These are phyloP conservation scores for Berghia stephanieae DNA, from an alignment of 1,140 invertebrate genomes.

Conservation along the genomic window DNA sequence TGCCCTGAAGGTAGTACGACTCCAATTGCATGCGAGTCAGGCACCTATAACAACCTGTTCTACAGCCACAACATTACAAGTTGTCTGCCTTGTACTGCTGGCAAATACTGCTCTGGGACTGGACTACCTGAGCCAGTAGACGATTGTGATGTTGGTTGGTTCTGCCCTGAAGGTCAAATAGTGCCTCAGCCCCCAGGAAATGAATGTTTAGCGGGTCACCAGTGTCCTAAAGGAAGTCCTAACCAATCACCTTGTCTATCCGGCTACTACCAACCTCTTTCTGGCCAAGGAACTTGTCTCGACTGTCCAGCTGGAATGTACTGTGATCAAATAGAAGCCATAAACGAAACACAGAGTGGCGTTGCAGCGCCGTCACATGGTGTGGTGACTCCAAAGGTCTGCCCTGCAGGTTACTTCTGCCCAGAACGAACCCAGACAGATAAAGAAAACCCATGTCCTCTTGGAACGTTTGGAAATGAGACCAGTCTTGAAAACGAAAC, in stretches of 20 bases:
- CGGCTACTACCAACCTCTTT: slow-evolving; percentile 57
- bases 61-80: slow-evolving; percentile 54
- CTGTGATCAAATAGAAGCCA: slow-evolving; percentile 63
- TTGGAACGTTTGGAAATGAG: slow-evolving; percentile 60
- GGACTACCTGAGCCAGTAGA: slow-evolving; percentile 55
- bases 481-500: slow-evolving; percentile 53
- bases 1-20: slow-evolving; percentile 54
- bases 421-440: slow-evolving; percentile 56
- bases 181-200: slow-evolving; percentile 59
- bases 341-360: slow-evolving; percentile 61
- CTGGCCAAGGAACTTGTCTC: slow-evolving; percentile 52
- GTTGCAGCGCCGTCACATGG: slow-evolving; percentile 55
- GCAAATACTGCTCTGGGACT: slow-evolving; percentile 58
- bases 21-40: slow-evolving; percentile 51
- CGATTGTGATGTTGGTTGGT: slow-evolving; percentile 60
- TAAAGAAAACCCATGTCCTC: slow-evolving; percentile 55
- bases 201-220: slow-evolving; percentile 59
- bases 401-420: slow-evolving; percentile 62
- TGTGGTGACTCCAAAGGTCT: slow-evolving; percentile 61
- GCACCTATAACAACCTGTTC: slow-evolving; percentile 52
- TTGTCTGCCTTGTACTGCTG: slow-evolving; percentile 62
- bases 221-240: slow-evolving; percentile 56
- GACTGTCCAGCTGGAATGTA: slow-evolving; percentile 58
- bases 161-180: slow-evolving; percentile 59
- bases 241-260: slow-evolving; percentile 57